These are phyloP conservation scores for Penaeus indicus DNA, from an alignment of 1,140 invertebrate species.

Conservation along the genomic window DNA sequence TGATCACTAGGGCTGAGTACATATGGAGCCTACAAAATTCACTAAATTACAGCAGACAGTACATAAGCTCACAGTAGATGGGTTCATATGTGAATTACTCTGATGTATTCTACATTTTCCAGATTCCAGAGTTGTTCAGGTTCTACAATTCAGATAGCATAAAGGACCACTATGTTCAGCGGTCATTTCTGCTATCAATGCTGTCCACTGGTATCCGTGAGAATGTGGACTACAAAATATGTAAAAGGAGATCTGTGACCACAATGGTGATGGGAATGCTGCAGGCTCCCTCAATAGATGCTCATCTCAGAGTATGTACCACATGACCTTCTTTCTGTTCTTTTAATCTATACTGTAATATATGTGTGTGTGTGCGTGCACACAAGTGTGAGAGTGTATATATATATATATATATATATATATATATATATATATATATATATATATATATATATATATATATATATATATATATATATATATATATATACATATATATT, in stretches of 20 bases:
- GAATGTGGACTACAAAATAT: constrained; percentile 41
- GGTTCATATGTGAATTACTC: background rate
- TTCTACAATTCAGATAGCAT: constrained; percentile 31
- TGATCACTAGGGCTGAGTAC: no score
- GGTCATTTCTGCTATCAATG: constrained; percentile 41
- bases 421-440: no score
- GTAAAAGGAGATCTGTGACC: constrained; percentile 20
- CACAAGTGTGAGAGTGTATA: background rate
- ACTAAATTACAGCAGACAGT: no score
- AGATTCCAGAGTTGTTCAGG: constrained; percentile 48
- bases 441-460: no score
- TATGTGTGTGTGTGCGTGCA: no score
- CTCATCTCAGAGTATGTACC: constrained; percentile 33
- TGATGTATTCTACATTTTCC: background rate
- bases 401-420: no score
- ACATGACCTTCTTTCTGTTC: background rate
- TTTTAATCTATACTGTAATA: no score
- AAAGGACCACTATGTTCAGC: constrained; percentile 20
- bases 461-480: no score
- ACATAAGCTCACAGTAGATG: no score
- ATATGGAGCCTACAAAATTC: no score
- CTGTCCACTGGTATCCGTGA: constrained; percentile 38
- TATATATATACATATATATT: no score
- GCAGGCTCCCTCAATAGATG: constrained; percentile 36
- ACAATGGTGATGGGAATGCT: constrained; percentile 48